phyloP scores from a whole-genome alignment of 1,140 invertebrate genomes.

The Diploscapter pachys region DNA sequence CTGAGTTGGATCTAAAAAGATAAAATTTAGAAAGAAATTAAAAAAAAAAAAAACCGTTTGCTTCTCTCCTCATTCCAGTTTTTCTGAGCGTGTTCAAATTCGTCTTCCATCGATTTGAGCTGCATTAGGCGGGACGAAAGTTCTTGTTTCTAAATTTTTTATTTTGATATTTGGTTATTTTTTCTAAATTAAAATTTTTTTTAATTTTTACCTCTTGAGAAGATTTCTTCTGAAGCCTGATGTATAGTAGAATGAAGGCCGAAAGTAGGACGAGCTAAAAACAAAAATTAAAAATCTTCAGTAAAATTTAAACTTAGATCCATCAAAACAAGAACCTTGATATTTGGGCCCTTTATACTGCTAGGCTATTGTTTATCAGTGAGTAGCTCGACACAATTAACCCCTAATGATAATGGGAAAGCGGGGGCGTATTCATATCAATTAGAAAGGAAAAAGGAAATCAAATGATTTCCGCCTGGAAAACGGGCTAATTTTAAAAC shows the following conservation, averaged over 20 bases:
- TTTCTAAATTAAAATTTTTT: background rate
- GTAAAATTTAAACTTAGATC: too few relatives aligned
- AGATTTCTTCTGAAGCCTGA: slow-evolving; percentile 45
- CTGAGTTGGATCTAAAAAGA: slow-evolving; percentile 35
- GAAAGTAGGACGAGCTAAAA: slow-evolving; percentile 15
- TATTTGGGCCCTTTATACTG: too few relatives aligned
- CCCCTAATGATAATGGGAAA: too few relatives aligned
- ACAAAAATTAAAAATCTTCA: slow-evolving; percentile 7
- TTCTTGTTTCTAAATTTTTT: slow-evolving; percentile 5
- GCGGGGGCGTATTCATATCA: too few relatives aligned
- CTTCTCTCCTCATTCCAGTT: slow-evolving; percentile 27
- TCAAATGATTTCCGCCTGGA: too few relatives aligned
- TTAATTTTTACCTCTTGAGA: slow-evolving; percentile 44
- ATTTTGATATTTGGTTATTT: too few relatives aligned
- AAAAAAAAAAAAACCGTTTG: slow-evolving; percentile 13
- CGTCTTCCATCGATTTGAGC: slow-evolving; percentile 49
- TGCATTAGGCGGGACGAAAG: slow-evolving; percentile 35
- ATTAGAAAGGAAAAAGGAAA: too few relatives aligned
- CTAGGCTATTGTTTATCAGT: too few relatives aligned
- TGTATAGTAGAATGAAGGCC: slow-evolving; percentile 38
- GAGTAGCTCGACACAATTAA: too few relatives aligned
- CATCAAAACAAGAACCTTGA: too few relatives aligned
- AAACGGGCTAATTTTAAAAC: too few relatives aligned
- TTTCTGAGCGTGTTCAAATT: slow-evolving; percentile 50
- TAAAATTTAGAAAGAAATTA: slow-evolving; percentile 15